A percentile compares a stretch with the other conserved stretches of the same genome.
Evolutionary conservation across 2,888 invertebrate genomes (phyloP).

Genomic region (Melanchra persicariae): DNA sequence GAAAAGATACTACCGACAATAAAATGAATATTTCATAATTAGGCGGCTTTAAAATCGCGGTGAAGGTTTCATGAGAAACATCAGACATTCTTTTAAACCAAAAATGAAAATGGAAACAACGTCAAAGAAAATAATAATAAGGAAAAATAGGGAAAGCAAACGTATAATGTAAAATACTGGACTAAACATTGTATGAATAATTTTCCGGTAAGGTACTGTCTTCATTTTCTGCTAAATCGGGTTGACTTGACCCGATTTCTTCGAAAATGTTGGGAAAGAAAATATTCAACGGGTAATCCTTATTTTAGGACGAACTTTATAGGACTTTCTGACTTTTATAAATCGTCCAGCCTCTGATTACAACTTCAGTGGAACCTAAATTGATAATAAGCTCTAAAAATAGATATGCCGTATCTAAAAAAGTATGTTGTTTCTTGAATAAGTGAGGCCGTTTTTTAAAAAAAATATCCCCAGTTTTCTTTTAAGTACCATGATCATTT

Average conservation of each 20-base stretch:
- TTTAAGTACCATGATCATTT: not conserved
- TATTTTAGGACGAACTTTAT: not conserved
- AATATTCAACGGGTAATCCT: not conserved
- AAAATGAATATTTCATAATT: slow-evolving; percentile 25
- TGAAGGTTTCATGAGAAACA: slow-evolving; percentile 8
- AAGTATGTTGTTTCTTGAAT: not conserved
- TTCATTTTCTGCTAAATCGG: not conserved
- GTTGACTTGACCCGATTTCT: not conserved
- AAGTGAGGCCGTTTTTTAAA: too few species aligned
- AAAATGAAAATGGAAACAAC: slow-evolving; percentile 1
- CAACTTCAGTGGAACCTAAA: not conserved
- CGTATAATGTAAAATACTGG: not conserved
- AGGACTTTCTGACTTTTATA: not conserved
- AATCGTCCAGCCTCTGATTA: not conserved
- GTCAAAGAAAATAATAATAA: slow-evolving; percentile 4
- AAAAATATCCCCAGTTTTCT: too few species aligned
- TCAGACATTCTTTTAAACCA: slow-evolving; percentile 6
- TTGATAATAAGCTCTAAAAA: not conserved
- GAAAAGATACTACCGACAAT: slow-evolving; percentile 5
- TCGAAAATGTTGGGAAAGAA: not conserved
- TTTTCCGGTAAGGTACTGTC: not conserved
- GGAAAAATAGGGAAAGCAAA: not conserved
- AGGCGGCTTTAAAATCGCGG: not conserved
- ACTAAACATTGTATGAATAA: slow-evolving; percentile 28
- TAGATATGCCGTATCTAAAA: not conserved